These are phyloP conservation scores for Zonitis immaculata DNA, from an alignment of 2,888 invertebrate genomes.

Conservation along the genomic window DNA sequence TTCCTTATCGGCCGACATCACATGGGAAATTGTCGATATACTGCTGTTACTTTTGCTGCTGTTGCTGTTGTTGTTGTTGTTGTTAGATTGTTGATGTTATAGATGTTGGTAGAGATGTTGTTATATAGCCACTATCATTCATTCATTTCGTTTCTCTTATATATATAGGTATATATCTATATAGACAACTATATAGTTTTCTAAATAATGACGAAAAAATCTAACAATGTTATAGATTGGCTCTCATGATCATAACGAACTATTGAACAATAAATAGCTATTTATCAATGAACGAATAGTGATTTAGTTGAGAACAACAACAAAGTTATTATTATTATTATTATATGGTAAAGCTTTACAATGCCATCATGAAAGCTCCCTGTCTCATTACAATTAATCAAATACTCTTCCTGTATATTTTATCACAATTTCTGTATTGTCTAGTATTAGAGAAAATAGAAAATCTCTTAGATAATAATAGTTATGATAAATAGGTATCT, in stretches of 20 bases:
- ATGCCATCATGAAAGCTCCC: neutral
- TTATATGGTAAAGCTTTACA: neutral
- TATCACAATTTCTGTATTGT: neutral
- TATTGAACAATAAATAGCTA: slow-evolving; percentile 13
- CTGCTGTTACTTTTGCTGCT: neutral
- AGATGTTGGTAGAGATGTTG: no score
- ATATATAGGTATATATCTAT: no score
- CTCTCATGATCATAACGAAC: neutral
- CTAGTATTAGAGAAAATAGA: neutral
- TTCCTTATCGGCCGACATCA: slow-evolving; percentile 21
- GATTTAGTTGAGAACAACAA: neutral
- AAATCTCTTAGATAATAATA: neutral
- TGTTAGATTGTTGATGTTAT: no score
- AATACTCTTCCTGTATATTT: neutral
- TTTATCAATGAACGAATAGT: slow-evolving; percentile 2
- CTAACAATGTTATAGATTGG: slow-evolving; percentile 10
- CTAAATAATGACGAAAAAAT: slow-evolving; percentile 18
- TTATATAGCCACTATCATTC: neutral
- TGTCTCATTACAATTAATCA: neutral
- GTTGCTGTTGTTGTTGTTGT: neutral
- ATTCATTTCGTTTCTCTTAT: neutral
- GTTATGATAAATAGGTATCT: no score
- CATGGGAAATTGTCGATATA: slow-evolving; percentile 7
- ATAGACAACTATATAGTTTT: neutral
- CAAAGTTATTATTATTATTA: neutral